Conservation (phyloP, 2,888 invertebrate genomes). For the Horisme vitalbata region DNA sequence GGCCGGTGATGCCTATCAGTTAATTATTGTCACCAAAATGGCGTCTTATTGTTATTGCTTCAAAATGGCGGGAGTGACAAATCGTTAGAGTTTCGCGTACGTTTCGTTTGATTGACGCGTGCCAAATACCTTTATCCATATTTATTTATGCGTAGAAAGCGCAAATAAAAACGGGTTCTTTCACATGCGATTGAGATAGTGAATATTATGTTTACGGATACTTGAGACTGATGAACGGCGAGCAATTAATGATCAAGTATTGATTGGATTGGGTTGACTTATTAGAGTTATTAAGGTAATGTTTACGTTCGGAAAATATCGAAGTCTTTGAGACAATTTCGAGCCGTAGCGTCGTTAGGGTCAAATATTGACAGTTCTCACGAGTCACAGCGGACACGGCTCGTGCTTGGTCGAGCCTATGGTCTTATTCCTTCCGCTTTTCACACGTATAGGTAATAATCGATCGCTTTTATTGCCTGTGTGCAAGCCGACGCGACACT, state of each 20-base stretch:
- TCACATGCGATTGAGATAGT: constrained; percentile 70
- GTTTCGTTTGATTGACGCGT: constrained; percentile 81
- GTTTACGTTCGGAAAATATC: constrained; percentile 78
- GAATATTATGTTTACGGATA: constrained; percentile 64
- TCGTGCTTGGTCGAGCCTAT: constrained; percentile 57
- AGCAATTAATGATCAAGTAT: constrained; percentile 31
- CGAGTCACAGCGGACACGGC: constrained; percentile 68
- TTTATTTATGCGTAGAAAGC: constrained; percentile 80
- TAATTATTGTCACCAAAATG: constrained; percentile 82
- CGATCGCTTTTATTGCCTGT: constrained; percentile 79
- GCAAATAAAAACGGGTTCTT: constrained; percentile 77
- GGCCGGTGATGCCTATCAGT: constrained; percentile 75
- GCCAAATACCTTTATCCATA: constrained; percentile 78
- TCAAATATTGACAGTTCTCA: constrained; percentile 82
- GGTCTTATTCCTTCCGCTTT: constrained; percentile 76
- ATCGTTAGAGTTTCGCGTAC: constrained; percentile 71
- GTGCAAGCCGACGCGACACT: constrained; percentile 69
- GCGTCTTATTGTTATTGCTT: constrained; percentile 72
- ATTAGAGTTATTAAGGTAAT: constrained; percentile 53
- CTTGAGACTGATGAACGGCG: constrained; percentile 44
- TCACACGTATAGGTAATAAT: constrained; percentile 82
- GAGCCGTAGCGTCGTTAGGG: constrained; percentile 63
- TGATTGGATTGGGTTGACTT: constrained; percentile 20
- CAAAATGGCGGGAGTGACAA: constrained; percentile 78
- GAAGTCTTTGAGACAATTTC: constrained; percentile 80